Evolutionary conservation across 2,113 vertebrate species (phyloP).

Genomic region (Crocuta crocuta): DNA sequence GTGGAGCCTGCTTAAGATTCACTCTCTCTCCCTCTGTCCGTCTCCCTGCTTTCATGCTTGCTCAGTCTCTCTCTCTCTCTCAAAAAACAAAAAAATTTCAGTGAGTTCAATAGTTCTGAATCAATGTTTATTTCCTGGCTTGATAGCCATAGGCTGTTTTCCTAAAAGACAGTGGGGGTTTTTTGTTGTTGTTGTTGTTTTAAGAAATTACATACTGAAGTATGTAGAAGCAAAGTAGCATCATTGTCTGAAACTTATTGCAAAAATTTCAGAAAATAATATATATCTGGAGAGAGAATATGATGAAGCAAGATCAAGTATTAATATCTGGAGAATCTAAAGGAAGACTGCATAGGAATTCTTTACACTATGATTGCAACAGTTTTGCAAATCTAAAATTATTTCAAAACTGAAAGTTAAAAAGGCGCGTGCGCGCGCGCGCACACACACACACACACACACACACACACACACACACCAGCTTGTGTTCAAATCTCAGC

Average conservation of each 20-base stretch:
- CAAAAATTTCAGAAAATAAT: not conserved
- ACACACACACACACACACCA: accelerated
- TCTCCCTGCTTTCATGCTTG: no score
- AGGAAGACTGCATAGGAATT: not conserved
- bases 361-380: not conserved
- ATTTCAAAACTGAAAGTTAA: conserved; percentile 21
- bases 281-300: not conserved
- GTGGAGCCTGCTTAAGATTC: no score
- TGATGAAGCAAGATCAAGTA: not conserved
- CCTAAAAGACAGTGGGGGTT: not conserved
- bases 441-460: accelerated
- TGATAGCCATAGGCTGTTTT: not conserved
- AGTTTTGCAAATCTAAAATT: not conserved
- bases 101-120: not conserved
- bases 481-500: not conserved
- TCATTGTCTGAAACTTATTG: not conserved
- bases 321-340: not conserved
- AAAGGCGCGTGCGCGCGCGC: not conserved
- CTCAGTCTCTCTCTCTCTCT: no score
- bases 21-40: no score
- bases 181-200: not conserved
- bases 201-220: not conserved
- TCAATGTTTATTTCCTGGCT: not conserved
- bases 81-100: not conserved
- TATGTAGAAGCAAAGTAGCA: not conserved